phyloP scores from a whole-genome alignment of 2,797 vertebrate species.

The Hafferia zeledoni region DNA sequence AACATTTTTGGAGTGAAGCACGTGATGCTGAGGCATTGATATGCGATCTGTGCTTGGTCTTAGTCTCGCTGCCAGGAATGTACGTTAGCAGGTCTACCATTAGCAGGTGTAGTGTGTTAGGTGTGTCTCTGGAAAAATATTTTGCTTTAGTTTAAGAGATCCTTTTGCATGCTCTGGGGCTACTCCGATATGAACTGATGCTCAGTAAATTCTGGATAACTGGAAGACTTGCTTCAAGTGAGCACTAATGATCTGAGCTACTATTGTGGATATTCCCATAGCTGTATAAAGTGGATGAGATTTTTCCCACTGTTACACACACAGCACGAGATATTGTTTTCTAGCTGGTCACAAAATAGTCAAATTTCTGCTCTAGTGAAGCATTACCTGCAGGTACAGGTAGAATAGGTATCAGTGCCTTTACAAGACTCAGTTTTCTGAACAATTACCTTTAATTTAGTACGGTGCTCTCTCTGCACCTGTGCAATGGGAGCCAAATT shows the following conservation, averaged over 20 bases:
- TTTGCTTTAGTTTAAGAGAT: neutral
- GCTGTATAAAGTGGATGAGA: neutral
- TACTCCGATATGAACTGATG: neutral
- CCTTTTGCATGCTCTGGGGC: neutral
- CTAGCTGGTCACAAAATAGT: neutral
- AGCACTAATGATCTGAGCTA: neutral
- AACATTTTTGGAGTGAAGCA: neutral
- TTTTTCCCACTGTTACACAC: neutral
- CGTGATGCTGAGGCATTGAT: neutral
- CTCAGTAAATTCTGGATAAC: neutral
- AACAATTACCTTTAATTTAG: neutral
- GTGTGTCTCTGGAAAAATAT: neutral
- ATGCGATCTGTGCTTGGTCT: neutral
- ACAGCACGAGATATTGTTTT: neutral
- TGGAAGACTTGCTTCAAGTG: neutral
- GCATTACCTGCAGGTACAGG: neutral
- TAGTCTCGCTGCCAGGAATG: fast-evolving
- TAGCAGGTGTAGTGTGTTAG: neutral
- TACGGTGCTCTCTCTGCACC: neutral
- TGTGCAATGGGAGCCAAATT: neutral
- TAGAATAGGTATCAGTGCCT: neutral
- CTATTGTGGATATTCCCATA: neutral
- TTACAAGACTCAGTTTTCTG: neutral
- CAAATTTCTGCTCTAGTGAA: neutral
- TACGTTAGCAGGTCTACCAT: neutral